A percentile compares a stretch with the other conserved stretches of the same genome.
phyloP scores from a whole-genome alignment of 2,888 invertebrate species.

The Eugnorisma glareosa region DNA sequence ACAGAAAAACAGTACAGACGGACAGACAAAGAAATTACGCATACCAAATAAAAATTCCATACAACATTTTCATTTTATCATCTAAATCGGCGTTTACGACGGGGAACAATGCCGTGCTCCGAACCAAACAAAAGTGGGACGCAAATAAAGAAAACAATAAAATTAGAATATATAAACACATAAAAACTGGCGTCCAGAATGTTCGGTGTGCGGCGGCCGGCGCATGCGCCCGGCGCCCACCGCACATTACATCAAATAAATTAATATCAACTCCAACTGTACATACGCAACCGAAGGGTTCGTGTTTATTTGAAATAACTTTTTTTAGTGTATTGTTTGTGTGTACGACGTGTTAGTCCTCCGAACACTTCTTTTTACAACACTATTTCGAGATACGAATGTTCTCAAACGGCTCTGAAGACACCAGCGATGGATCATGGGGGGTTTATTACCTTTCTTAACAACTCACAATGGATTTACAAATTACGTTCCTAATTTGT shows the following conservation, averaged over 20 bases:
- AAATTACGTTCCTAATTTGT: slow-evolving; percentile 39
- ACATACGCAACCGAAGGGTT: slow-evolving; percentile 70
- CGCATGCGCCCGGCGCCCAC: slow-evolving; percentile 81
- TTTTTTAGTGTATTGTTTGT: slow-evolving; percentile 73
- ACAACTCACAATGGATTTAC: slow-evolving; percentile 45
- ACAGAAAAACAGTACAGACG: slow-evolving; percentile 67
- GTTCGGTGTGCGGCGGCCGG: slow-evolving; percentile 79
- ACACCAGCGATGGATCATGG: slow-evolving; percentile 59
- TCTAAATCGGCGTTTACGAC: slow-evolving; percentile 90
- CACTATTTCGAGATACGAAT: slow-evolving; percentile 68
- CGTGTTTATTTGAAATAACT: slow-evolving; percentile 74
- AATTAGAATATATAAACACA: slow-evolving; percentile 91
- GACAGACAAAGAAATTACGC: slow-evolving; percentile 79
- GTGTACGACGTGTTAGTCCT: slow-evolving; percentile 65
- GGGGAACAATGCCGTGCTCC: slow-evolving; percentile 88
- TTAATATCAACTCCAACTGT: slow-evolving; percentile 78
- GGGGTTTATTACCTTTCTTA: slow-evolving; percentile 58
- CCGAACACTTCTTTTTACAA: slow-evolving; percentile 65
- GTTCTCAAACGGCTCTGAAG: slow-evolving; percentile 60
- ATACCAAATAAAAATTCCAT: slow-evolving; percentile 83
- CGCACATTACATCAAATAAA: slow-evolving; percentile 83
- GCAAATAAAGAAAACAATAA: slow-evolving; percentile 91
- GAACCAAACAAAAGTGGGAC: slow-evolving; percentile 90
- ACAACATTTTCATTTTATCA: slow-evolving; percentile 90
- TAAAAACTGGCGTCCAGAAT: slow-evolving; percentile 87